Evolutionary conservation across 2,113 vertebrate genomes (phyloP).

Genomic region (Phaethon lepturus): DNA sequence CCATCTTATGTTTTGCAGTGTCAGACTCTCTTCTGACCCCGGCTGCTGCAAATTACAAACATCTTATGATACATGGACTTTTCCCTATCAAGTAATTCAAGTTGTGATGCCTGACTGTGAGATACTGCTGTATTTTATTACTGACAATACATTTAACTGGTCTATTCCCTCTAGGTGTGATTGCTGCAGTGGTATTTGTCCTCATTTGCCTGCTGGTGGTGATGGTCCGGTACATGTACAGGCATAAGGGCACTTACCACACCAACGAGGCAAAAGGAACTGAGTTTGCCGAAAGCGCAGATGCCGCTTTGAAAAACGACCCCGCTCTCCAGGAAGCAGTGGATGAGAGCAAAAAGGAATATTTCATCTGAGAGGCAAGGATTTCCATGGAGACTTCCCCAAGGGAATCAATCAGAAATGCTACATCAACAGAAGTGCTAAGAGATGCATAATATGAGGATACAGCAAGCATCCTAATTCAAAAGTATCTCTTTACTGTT

Average conservation of each 20-base stretch:
- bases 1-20: neutral
- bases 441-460: slow-evolving; percentile 27
- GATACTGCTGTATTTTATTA: neutral
- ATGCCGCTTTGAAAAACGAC: slow-evolving; percentile 79
- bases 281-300: slow-evolving; percentile 83
- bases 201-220: slow-evolving; percentile 76
- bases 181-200: slow-evolving; percentile 76
- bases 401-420: neutral
- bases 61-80: rapidly evolving
- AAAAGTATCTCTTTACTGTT: neutral
- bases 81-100: neutral
- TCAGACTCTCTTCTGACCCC: neutral
- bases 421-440: neutral
- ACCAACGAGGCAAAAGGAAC: slow-evolving; percentile 89
- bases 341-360: slow-evolving; percentile 87
- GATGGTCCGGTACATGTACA: slow-evolving; percentile 75
- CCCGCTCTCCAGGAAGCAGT: slow-evolving; percentile 77
- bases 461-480: slow-evolving; percentile 19
- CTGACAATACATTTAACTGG: neutral
- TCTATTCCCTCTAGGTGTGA: slow-evolving; percentile 73
- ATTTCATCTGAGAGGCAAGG: slow-evolving; percentile 84
- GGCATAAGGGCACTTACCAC: slow-evolving; percentile 84
- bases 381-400: neutral
- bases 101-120: neutral
- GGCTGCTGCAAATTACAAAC: neutral